Evolutionary conservation across 2,113 vertebrate genomes (phyloP), one percentile per base, ranked within the genome.

Genomic region (Brienomyrus longianalis): DNA sequence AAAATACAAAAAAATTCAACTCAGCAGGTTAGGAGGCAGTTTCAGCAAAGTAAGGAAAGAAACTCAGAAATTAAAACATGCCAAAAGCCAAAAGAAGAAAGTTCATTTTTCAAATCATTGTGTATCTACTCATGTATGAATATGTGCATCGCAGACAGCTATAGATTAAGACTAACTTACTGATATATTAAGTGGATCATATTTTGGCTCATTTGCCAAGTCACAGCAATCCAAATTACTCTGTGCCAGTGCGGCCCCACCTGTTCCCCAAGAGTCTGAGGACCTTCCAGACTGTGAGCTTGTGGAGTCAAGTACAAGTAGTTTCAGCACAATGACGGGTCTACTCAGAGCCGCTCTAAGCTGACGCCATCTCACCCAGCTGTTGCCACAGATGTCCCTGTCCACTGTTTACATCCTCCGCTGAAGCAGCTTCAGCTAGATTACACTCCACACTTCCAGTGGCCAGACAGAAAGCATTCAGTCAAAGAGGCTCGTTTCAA

Each of bases 401-500:
- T n/a, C 48, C 19, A 21, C 74, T 45, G 83, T 48, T 35, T 23
- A 23, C 47, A 43, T 47, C 13, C 35, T 47, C 7, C 17, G 43
- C 35, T 80, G 15, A 3, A 4, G 35, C 17, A 80, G 74, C 5
- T 13, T 35, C 35, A 19, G 15, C 15, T 39, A 80, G 35, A 43
- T 80, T 80, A 80, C 31, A 80, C 74, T 80, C 43, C 35, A 1
- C 66, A 74, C 27, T 13, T 74, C 31, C 70, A 77, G 70, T 35
- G 27, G 70, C 70, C 15, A 77, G 13, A 77, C 13, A 77, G 70
- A 77, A 77, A 77, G 35, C 43, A 48, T n/a, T 89, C 80, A 35
- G 17, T 50, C 39, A 89, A 47, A 89, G 89, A 45, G 83, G 52
- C 39, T 59, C 45, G 13, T 10, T 50, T 87, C n/a, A 86, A 90